Percentiles rank a stretch among this genome's conserved stretches.
Conservation (phyloP, 2,888 invertebrate genomes). For the Scaeva pyrastri region DNA sequence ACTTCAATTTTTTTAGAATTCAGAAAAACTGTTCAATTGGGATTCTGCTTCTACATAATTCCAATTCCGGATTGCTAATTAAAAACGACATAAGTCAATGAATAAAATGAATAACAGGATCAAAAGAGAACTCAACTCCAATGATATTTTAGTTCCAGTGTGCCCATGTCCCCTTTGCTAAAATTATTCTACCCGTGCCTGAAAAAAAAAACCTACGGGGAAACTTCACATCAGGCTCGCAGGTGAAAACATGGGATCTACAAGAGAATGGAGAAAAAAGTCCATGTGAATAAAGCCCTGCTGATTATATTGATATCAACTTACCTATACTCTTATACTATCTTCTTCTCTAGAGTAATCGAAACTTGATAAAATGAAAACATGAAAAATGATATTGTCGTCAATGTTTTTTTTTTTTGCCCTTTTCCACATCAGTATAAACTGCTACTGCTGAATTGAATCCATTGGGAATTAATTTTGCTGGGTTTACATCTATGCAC, state of each 20-base stretch:
- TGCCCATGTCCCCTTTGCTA: not conserved
- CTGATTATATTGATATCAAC: constrained; percentile 19
- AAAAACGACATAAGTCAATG: no score
- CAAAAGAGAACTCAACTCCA: no score
- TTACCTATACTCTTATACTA: constrained; percentile 15
- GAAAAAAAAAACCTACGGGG: not conserved
- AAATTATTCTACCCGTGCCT: not conserved
- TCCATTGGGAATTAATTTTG: constrained; percentile 33
- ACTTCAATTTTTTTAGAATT: no score
- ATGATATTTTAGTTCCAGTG: no score
- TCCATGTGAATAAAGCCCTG: constrained; percentile 6
- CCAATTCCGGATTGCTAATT: no score
- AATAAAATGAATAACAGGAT: no score
- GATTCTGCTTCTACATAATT: no score
- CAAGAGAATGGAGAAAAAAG: not conserved
- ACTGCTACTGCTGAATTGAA: constrained; percentile 19
- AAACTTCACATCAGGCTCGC: not conserved
- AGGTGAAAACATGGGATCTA: not conserved
- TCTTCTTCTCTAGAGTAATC: constrained; percentile 33
- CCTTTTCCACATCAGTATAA: no score
- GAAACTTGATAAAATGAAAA: constrained; percentile 56
- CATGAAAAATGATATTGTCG: constrained; percentile 59
- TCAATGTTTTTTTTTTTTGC: not conserved
- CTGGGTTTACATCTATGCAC: not conserved
- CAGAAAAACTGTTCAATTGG: no score